Conservation (phyloP, 2,888 invertebrate genomes). For the Mythimna vitellina region DNA sequence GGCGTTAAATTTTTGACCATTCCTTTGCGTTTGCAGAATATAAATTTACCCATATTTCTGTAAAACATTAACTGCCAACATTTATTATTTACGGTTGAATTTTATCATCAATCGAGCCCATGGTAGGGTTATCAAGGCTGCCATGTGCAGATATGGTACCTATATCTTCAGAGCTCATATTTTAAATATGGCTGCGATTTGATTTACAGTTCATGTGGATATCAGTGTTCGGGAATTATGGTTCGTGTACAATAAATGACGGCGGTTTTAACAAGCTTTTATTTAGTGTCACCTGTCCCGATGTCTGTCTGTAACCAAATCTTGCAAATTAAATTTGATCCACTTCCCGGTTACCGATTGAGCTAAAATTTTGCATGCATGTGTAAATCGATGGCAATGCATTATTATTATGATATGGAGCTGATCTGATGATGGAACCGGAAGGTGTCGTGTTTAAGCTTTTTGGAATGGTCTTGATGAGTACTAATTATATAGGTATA, state of each 20-base stretch:
- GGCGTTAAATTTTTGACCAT: constrained; percentile 42
- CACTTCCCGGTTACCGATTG: too few species aligned
- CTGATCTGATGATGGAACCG: too few species aligned
- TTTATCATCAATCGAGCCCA: constrained; percentile 67
- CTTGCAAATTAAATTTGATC: too few species aligned
- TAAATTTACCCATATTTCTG: constrained; percentile 72
- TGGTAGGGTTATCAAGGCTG: constrained; percentile 54
- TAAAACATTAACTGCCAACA: constrained; percentile 70
- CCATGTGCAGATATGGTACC: constrained; percentile 50
- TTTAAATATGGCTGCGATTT: constrained; percentile 35
- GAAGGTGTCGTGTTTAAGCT: too few species aligned
- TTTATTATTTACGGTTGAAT: constrained; percentile 73
- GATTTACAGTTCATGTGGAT: constrained; percentile 38
- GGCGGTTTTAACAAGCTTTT: constrained; percentile 9
- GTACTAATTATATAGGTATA: too few species aligned
- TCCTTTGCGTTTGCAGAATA: constrained; percentile 68
- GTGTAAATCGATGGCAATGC: too few species aligned
- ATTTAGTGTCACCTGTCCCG: neutral
- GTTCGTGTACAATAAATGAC: constrained; percentile 19
- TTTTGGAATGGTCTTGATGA: too few species aligned
- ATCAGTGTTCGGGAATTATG: constrained; percentile 9
- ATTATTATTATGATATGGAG: too few species aligned
- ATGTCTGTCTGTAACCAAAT: too few species aligned
- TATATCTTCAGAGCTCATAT: constrained; percentile 49
- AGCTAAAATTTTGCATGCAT: too few species aligned